A percentile compares a stretch with the other conserved stretches of the same genome.
phyloP scores from a whole-genome alignment of 2,888 invertebrate genomes.

The Lasioglossum oenotherae region DNA sequence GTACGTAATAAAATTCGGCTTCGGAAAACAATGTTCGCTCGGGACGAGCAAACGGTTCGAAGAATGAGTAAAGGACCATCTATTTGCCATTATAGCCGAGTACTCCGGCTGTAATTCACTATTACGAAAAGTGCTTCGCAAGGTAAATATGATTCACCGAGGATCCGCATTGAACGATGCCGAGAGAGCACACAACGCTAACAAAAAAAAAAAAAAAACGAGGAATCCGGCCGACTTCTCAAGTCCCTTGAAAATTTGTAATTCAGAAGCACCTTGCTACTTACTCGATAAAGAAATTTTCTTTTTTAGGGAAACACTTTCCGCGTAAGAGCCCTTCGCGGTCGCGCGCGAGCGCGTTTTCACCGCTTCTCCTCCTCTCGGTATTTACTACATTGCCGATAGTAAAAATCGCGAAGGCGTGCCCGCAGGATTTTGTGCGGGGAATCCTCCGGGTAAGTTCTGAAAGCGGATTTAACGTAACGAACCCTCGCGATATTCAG shows the following conservation, averaged over 20 bases:
- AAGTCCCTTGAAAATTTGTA: slow-evolving; percentile 8
- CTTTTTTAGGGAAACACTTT: slow-evolving; percentile 12
- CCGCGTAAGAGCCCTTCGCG: slow-evolving; percentile 11
- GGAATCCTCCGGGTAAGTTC: slow-evolving; percentile 31
- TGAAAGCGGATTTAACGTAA: slow-evolving; percentile 51
- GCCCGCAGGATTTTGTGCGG: slow-evolving; percentile 9
- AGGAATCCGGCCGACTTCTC: background rate
- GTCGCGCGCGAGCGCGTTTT: background rate
- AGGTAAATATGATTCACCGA: slow-evolving; percentile 11
- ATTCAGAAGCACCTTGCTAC: background rate
- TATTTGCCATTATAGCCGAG: background rate
- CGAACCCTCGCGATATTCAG: slow-evolving; percentile 53
- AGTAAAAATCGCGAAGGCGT: slow-evolving; percentile 35
- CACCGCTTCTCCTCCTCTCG: background rate
- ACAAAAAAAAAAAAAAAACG: background rate
- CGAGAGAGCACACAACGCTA: background rate
- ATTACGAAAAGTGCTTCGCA: background rate
- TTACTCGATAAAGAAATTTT: slow-evolving; percentile 1
- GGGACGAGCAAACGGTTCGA: background rate
- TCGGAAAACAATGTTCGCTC: background rate
- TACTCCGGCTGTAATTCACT: background rate
- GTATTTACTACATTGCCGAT: slow-evolving; percentile 13
- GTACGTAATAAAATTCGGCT: background rate
- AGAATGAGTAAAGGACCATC: background rate
- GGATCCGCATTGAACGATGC: background rate